phyloP scores from a whole-genome alignment of 2,113 vertebrate species.

The Lepisosteus osseus region DNA sequence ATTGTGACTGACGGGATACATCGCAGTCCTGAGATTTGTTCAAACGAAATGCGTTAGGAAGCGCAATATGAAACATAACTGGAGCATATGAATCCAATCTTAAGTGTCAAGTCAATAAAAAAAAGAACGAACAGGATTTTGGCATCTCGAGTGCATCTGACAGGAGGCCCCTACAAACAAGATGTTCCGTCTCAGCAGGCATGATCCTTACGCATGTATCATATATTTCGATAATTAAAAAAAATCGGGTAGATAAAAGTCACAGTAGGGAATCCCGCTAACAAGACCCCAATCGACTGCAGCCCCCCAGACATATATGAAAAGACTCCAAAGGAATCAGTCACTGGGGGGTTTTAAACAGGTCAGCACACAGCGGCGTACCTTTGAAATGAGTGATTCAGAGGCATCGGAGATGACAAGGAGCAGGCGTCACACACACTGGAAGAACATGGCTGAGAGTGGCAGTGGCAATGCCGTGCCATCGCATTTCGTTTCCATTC shows the following conservation, averaged over 20 bases:
- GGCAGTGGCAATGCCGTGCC: not conserved
- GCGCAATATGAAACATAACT: not conserved
- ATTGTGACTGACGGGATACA: too few species aligned
- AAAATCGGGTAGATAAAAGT: constrained; percentile 29
- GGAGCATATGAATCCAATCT: not conserved
- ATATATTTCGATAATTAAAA: constrained; percentile 31
- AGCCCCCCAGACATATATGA: constrained; percentile 34
- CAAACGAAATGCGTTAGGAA: not conserved
- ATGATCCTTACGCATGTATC: constrained; percentile 9
- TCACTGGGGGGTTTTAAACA: constrained; percentile 19
- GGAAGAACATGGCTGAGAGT: constrained; percentile 5
- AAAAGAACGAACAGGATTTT: not conserved
- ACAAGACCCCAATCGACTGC: constrained; percentile 41
- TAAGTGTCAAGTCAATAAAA: not conserved
- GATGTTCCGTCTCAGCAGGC: constrained; percentile 11
- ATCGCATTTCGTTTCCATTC: too few species aligned
- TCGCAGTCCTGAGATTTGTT: not conserved
- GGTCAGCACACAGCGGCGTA: constrained; percentile 33
- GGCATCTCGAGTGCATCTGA: not conserved
- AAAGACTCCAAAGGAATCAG: constrained; percentile 36
- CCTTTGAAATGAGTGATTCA: constrained; percentile 19
- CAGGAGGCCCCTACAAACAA: constrained; percentile 17
- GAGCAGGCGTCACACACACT: not conserved
- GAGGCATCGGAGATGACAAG: constrained; percentile 13
- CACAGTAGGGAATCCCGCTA: constrained; percentile 37